A percentile compares a stretch with the other conserved stretches of the same genome.
Evolutionary conservation across 2,888 invertebrate genomes (phyloP).

Genomic region (Tupiocoris notatus): DNA sequence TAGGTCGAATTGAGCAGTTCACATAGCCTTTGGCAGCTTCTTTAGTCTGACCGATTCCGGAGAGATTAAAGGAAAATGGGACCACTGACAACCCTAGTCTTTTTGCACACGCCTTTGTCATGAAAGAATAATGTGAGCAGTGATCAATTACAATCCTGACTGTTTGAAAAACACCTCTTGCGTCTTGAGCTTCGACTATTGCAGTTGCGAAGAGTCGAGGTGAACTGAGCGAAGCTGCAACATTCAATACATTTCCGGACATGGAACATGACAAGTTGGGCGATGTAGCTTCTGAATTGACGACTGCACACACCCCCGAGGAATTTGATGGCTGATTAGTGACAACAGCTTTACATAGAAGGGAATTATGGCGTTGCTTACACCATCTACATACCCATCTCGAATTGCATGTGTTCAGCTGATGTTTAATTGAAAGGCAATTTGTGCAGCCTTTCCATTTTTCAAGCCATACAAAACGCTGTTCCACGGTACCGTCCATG

Average conservation of each 20-base stretch:
- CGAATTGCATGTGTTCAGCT: neutral
- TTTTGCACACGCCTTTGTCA: slow-evolving; percentile 19
- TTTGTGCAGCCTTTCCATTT: neutral
- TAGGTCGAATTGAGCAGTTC: no score
- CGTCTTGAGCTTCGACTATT: slow-evolving; percentile 12
- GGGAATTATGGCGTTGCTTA: neutral
- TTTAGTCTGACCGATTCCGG: neutral
- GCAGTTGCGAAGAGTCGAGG: slow-evolving; percentile 27
- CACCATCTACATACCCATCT: slow-evolving; percentile 5
- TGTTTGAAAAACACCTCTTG: slow-evolving; percentile 15
- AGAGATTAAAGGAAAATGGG: neutral
- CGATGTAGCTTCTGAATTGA: neutral
- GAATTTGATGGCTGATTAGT: neutral
- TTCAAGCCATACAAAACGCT: neutral
- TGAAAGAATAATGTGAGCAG: slow-evolving; percentile 27
- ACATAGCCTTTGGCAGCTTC: no score
- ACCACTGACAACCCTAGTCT: slow-evolving; percentile 13
- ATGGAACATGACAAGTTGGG: no score
- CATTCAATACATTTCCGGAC: no score
- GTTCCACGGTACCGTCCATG: neutral
- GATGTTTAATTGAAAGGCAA: slow-evolving; percentile 9
- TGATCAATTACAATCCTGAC: slow-evolving; percentile 26
- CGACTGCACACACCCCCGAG: neutral
- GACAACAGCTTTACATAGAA: neutral
- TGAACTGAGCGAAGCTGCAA: neutral